Base-by-base conservation (phyloP, 2,797 vertebrate genomes). In the Manis pentadactyla region DNA sequence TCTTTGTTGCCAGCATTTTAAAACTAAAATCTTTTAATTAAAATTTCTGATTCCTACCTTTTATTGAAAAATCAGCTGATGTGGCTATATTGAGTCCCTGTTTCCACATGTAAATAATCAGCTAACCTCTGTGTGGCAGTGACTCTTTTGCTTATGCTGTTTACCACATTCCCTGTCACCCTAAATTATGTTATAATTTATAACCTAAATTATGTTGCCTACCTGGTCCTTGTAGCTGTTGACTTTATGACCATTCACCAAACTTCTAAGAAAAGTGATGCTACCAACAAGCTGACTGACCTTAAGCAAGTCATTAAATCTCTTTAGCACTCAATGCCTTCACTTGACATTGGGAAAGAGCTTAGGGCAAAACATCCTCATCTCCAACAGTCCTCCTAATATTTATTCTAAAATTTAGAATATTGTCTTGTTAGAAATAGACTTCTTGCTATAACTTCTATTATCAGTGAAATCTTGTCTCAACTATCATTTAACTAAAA, bases 341-440 rank as follows among this genome's bases (percentile, higher is more conserved):
- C 61, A 69, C 51, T 42, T 66, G 6, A 81, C 34, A 59, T 29
- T 79, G 53, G 27, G 37, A 86, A 87, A 77, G 19, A 59, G 23
- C 63, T 63, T n/a, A 25, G 55, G 13, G 19, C 34, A n/a, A 57
- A 46, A 81, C 10, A 69, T 53, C 21, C 42, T 84, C 61, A 82
- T 71, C 17, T 90, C 34, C 90, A 84, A 64, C n/a, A 64, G 42
- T 93, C 39, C 17, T 91, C 88, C 37, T 64, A 81, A 57, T 10
- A 66, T 77, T 75, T 92, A 88, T 69, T 79, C 73, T 86, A 75
- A 83, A 63, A 90, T 63, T 69, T 55, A 87, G 66, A 92, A 89
- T 59, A 71, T 14, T 46, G n/a, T 64, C n/a, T 71, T 51, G 19
- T 66, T 81, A 92, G 34, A 94, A 95, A 55, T 90, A 31, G 27